Evolutionary conservation across 2,113 vertebrate species (phyloP), one percentile per base, ranked within the genome.

Genomic region (Dromas ardeola): DNA sequence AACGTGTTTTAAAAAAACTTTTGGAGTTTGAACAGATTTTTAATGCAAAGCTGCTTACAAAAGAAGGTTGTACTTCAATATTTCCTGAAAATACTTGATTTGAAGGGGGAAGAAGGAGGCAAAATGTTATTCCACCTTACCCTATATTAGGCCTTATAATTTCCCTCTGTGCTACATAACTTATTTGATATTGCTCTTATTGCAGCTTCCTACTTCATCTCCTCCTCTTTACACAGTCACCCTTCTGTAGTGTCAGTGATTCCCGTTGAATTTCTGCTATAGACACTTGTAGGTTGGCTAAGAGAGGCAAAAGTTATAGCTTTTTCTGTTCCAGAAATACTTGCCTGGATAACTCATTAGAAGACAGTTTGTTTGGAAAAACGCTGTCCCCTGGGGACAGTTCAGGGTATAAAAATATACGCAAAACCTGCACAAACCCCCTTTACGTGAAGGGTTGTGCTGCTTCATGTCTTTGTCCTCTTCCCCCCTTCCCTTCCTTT

Each of bases 51-150:
- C 96, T 98, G 98, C 98, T 98, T 97, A 93, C 73, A 72, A 88
- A 93, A 92, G 88, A 93, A 92, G 69, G 86, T 91, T 96, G 95
- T 98, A 96, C 86, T 98, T 96, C 89, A 86, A 91, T 95, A 79
- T 94, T 98, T 98, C 98, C 98, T 98, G 98, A 97, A 86, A 94
- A 98, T 98, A 98, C 98, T 98, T 98, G 98, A 98, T 98, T 90
- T 86, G 58, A n/a, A 94, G 87, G 55, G 74, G 10, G 15, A 78
- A 82, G 91, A 13, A 89, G 69, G 71, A 50, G 55, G 65, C 23
- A 76, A 66, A 76, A 91, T 80, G 86, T 96, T 97, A 92, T 85
- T 72, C 20, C 67, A 29, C 5, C 13, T 93, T 96, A 93, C 69
- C 50, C 88, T 73, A 29, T 49, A 12, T 88, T 62, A 30, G 93